phyloP scores from a whole-genome alignment of 1,140 invertebrate genomes.

The Drosophila repleta region DNA sequence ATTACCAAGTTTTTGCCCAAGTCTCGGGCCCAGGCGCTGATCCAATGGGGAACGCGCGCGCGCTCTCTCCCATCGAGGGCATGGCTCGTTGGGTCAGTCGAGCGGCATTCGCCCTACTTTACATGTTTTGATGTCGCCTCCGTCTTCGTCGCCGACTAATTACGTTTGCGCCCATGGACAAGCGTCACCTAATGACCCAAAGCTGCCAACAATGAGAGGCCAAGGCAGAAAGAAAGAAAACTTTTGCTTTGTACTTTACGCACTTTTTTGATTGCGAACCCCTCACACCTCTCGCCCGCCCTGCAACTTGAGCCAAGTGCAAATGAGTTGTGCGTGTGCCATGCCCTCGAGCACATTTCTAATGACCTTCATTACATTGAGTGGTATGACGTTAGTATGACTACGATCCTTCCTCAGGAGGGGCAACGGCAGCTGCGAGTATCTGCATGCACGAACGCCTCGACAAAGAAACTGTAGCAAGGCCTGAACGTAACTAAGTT shows the following conservation, averaged over 20 bases:
- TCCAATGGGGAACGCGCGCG: constrained; percentile 17
- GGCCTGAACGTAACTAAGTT: constrained; percentile 34
- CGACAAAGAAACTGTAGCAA: constrained; percentile 29
- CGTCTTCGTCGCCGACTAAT: constrained; percentile 57
- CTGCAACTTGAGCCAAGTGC: constrained; percentile 48
- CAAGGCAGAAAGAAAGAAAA: constrained; percentile 38
- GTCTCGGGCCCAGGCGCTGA: constrained; percentile 23
- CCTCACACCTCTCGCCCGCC: not conserved
- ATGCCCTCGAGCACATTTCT: constrained; percentile 59
- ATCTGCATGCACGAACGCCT: constrained; percentile 57
- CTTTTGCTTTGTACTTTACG: constrained; percentile 51
- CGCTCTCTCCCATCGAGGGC: constrained; percentile 22
- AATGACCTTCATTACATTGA: constrained; percentile 80
- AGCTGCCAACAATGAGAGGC: constrained; percentile 62
- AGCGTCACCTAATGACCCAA: constrained; percentile 81
- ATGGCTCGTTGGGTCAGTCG: constrained; percentile 69
- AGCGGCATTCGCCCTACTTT: constrained; percentile 67
- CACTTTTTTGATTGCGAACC: constrained; percentile 45
- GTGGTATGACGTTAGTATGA: constrained; percentile 36
- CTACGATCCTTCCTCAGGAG: constrained; percentile 27
- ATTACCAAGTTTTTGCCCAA: constrained; percentile 78
- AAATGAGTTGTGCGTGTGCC: constrained; percentile 41
- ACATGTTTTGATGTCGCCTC: constrained; percentile 74
- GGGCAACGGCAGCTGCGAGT: not conserved
- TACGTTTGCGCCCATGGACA: constrained; percentile 72